phyloP scores from a whole-genome alignment of 92 coral and sea anemone genomes.

The Diadumene lineata region DNA sequence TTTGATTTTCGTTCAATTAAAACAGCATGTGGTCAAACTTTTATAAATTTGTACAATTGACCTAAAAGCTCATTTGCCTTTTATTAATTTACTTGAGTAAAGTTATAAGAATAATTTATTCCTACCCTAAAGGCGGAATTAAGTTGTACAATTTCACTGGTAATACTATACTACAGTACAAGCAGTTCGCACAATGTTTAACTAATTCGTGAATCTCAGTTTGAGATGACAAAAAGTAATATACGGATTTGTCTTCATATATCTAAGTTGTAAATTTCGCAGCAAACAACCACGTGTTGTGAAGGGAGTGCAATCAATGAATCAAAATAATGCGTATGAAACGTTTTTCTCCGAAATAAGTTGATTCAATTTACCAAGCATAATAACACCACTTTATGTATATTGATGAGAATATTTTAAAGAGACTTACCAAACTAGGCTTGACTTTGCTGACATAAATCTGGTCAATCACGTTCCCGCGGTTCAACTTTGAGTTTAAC shows the following conservation, averaged over 20 bases:
- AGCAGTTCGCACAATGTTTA: no score
- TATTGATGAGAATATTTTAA: not conserved
- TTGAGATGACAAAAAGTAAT: no score
- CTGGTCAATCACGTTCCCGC: conserved; percentile 35
- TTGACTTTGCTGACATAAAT: conserved; percentile 50
- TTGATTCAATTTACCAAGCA: not conserved
- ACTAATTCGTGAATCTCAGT: no score
- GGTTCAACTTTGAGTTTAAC: conserved; percentile 3
- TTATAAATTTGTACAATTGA: not conserved
- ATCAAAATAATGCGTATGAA: not conserved
- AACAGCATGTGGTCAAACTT: not conserved
- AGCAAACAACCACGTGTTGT: no score
- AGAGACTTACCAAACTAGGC: conserved; percentile 54
- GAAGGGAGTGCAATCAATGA: no score
- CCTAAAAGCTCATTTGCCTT: not conserved
- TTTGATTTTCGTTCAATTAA: not conserved
- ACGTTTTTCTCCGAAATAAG: not conserved
- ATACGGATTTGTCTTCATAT: no score
- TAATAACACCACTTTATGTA: not conserved
- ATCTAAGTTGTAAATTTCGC: no score
- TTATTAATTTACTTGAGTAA: not conserved
- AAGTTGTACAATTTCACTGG: not conserved
- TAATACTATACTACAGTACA: not conserved
- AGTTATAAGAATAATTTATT: not conserved
- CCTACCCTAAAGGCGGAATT: not conserved